Percentiles rank a stretch among this genome's conserved stretches.
These are phyloP conservation scores for Corythornis leucogaster DNA, from an alignment of 2,797 vertebrate species.

Conservation along the genomic window DNA sequence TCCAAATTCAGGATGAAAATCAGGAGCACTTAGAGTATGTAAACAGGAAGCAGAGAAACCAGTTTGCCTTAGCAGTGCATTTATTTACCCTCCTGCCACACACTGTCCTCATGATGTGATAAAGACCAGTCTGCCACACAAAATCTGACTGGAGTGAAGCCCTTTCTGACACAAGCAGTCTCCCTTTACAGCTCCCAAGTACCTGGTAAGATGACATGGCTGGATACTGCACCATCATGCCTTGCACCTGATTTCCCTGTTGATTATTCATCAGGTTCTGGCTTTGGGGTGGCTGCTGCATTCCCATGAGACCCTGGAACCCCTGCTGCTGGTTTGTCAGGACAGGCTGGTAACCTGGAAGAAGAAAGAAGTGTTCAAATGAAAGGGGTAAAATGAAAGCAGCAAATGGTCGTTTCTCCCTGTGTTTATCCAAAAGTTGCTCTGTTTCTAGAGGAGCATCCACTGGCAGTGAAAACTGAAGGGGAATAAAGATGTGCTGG, in stretches of 20 bases:
- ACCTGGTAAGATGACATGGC: constrained; percentile 89
- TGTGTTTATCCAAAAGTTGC: fast-evolving
- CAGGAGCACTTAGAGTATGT: background rate
- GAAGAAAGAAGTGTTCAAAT: background rate
- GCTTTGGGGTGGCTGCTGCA: constrained; percentile 85
- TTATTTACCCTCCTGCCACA: background rate
- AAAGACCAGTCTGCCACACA: background rate
- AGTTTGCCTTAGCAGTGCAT: fast-evolving
- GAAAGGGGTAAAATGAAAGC: background rate
- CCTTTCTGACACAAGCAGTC: background rate
- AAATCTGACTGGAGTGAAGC: background rate
- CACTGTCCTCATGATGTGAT: background rate
- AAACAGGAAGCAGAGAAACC: constrained; percentile 5
- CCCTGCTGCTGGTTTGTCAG: constrained; percentile 83
- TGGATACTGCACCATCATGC: constrained; percentile 89
- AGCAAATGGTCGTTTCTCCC: background rate
- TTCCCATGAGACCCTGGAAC: constrained; percentile 84
- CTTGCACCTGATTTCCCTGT: constrained; percentile 83
- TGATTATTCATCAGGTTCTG: constrained; percentile 82
- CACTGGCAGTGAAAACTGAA: background rate
- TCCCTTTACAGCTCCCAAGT: background rate
- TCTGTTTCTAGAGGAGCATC: background rate
- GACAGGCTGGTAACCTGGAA: constrained; percentile 86
- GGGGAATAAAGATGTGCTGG: background rate
- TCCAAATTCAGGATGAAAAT: background rate